Evolutionary conservation across 2,113 vertebrate genomes (phyloP).

Genomic region (Oreochromis niloticus): DNA sequence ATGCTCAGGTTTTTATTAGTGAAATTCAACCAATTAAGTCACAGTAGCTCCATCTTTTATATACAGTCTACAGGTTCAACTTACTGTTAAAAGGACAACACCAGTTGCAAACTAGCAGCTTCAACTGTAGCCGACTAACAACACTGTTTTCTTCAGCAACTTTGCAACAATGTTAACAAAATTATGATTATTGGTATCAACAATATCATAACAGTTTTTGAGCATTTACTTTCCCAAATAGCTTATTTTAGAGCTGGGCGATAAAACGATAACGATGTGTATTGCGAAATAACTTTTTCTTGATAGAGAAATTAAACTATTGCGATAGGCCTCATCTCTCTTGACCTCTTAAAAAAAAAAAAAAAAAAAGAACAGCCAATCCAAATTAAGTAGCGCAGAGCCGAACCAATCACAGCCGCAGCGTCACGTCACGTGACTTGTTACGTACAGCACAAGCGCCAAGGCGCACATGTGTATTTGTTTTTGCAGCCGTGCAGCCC

Average conservation of each 20-base stretch:
- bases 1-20: not conserved
- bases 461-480: too few relatives aligned
- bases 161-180: not conserved
- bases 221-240: not conserved
- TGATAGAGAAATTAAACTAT: too few relatives aligned
- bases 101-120: not conserved
- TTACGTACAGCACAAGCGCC: too few relatives aligned
- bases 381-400: too few relatives aligned
- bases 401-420: too few relatives aligned
- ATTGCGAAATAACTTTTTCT: too few relatives aligned
- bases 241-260: not conserved
- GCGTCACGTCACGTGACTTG: too few relatives aligned
- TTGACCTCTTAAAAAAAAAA: too few relatives aligned
- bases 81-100: not conserved
- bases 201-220: not conserved
- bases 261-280: too few relatives aligned
- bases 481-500: too few relatives aligned
- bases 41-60: not conserved
- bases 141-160: not conserved
- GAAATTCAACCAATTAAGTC: not conserved
- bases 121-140: not conserved
- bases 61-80: not conserved
- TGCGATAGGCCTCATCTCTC: too few relatives aligned
- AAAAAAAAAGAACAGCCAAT: too few relatives aligned
- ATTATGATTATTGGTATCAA: not conserved